Percentiles rank a stretch among this genome's conserved stretches.
phyloP scores from a whole-genome alignment of 2,113 vertebrate genomes.

The Bagarius yarrelli region DNA sequence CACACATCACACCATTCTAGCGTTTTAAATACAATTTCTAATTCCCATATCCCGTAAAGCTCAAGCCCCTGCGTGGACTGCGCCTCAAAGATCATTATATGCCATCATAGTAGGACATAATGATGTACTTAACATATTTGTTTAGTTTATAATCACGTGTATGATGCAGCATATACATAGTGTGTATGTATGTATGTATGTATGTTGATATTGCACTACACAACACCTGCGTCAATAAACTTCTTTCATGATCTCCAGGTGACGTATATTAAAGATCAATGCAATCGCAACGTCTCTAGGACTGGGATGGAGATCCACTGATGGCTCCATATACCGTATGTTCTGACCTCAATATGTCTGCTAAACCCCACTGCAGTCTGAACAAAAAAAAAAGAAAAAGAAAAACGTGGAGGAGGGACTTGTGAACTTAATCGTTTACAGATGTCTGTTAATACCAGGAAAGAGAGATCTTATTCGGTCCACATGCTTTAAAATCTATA shows the following conservation, averaged over 20 bases:
- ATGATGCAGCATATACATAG: neutral
- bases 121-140: too few species aligned
- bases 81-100: neutral
- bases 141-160: neutral
- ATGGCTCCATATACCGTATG: slow-evolving; percentile 81
- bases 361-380: slow-evolving; percentile 68
- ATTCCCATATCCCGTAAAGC: neutral
- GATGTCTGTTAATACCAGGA: slow-evolving; percentile 82
- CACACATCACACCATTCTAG: neutral
- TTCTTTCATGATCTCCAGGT: neutral
- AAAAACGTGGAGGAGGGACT: slow-evolving; percentile 69
- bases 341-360: slow-evolving; percentile 82
- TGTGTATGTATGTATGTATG: neutral
- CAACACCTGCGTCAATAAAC: neutral
- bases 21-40: neutral
- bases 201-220: neutral
- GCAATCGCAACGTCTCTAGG: neutral
- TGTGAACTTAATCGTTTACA: slow-evolving; percentile 80
- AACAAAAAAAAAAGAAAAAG: too few species aligned
- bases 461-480: slow-evolving; percentile 69
- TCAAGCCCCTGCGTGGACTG: neutral
- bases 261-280: neutral
- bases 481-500: slow-evolving; percentile 59
- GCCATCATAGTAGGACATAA: neutral
- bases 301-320: slow-evolving; percentile 50